A percentile compares a stretch with the other conserved stretches of the same genome.
These are phyloP conservation scores for Leptarthrus brevirostris DNA, from an alignment of 2,888 invertebrate species.

Conservation along the genomic window DNA sequence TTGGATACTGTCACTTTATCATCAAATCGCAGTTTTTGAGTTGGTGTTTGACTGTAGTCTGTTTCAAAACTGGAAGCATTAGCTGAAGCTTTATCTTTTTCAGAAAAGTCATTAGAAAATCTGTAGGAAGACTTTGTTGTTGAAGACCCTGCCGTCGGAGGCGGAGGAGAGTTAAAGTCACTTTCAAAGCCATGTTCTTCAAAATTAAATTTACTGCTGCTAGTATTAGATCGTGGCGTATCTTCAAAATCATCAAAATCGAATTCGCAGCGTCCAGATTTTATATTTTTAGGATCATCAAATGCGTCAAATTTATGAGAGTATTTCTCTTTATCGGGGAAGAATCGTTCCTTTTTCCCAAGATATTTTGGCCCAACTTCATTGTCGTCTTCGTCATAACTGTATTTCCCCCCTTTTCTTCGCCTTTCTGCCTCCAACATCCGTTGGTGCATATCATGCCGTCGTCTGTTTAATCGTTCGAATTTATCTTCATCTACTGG, in stretches of 20 bases:
- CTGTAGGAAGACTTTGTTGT: slow-evolving; percentile 67
- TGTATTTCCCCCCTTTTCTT: slow-evolving; percentile 58
- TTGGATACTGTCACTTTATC: slow-evolving; percentile 75
- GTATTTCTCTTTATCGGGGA: slow-evolving; percentile 55
- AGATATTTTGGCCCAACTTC: slow-evolving; percentile 49
- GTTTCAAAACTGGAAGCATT: slow-evolving; percentile 53
- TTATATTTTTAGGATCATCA: slow-evolving; percentile 52
- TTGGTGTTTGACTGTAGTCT: slow-evolving; percentile 57
- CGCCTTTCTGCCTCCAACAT: slow-evolving; percentile 64
- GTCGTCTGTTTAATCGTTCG: slow-evolving; percentile 64
- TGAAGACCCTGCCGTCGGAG: slow-evolving; percentile 56
- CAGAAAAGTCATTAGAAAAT: slow-evolving; percentile 75
- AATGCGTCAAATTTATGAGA: slow-evolving; percentile 53
- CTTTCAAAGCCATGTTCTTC: slow-evolving; percentile 67
- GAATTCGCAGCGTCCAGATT: slow-evolving; percentile 53
- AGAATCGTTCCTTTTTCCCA: slow-evolving; percentile 25
- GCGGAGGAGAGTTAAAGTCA: slow-evolving; percentile 65
- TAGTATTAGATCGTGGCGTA: slow-evolving; percentile 63
- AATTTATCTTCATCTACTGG: slow-evolving; percentile 66
- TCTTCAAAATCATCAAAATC: slow-evolving; percentile 64
- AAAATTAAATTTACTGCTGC: slow-evolving; percentile 64
- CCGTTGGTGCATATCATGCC: slow-evolving; percentile 66
- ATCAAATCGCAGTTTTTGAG: slow-evolving; percentile 71
- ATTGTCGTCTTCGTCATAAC: slow-evolving; percentile 54
- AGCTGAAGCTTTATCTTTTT: slow-evolving; percentile 61